Evolutionary conservation across 2,113 vertebrate species (phyloP).

Genomic region (Chunga burmeisteri): DNA sequence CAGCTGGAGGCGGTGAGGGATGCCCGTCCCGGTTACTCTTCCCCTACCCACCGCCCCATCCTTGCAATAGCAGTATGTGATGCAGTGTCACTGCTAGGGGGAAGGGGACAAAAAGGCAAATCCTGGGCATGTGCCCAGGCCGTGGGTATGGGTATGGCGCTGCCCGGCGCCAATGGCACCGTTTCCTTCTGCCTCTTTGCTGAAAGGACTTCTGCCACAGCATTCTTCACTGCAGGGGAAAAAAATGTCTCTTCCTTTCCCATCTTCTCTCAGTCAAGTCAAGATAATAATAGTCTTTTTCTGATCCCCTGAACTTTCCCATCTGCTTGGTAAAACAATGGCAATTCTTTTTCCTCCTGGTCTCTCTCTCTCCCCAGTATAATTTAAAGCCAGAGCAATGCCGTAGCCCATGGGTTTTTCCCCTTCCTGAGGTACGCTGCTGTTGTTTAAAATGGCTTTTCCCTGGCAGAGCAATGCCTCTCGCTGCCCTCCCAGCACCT

Average conservation of each 20-base stretch:
- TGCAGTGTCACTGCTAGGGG: neutral
- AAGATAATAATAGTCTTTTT: constrained; percentile 83
- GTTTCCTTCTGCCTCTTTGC: neutral
- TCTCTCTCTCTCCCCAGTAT: constrained; percentile 67
- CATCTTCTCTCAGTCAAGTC: constrained; percentile 69
- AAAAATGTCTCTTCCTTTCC: constrained; percentile 69
- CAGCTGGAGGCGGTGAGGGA: neutral
- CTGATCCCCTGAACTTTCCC: constrained; percentile 83
- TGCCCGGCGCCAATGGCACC: neutral
- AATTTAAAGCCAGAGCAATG: constrained; percentile 72
- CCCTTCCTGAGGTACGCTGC: constrained; percentile 58
- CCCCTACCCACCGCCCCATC: rapidly evolving
- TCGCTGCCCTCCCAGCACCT: neutral
- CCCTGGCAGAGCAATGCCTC: neutral
- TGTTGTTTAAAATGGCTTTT: constrained; percentile 71
- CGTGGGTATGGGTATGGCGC: neutral
- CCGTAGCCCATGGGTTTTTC: constrained; percentile 59
- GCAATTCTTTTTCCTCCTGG: constrained; percentile 75
- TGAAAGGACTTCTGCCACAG: constrained; percentile 36
- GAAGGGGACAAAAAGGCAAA: neutral
- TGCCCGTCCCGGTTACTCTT: rapidly evolving
- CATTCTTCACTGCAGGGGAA: constrained; percentile 14
- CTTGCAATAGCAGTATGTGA: rapidly evolving
- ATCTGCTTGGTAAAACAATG: constrained; percentile 83
- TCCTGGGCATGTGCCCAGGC: neutral